Evolutionary conservation across 2,888 invertebrate genomes (phyloP).

Genomic region (Mylabris sibirica): DNA sequence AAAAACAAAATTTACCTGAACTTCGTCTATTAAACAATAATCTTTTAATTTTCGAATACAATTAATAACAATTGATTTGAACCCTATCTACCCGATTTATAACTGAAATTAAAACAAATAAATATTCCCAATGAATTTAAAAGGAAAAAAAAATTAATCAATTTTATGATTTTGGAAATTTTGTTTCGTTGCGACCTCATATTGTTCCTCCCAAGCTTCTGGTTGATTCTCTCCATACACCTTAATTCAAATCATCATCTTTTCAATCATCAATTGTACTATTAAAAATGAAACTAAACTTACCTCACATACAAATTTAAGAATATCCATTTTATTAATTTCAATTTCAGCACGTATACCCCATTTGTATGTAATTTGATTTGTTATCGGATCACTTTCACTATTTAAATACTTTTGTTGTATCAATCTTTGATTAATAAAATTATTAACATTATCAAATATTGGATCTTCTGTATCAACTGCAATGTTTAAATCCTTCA

Average conservation of each 20-base stretch:
- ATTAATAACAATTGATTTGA: no score
- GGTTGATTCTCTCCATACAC: conserved; percentile 44
- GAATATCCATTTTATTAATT: conserved; percentile 47
- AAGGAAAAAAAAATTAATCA: background rate
- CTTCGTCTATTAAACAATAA: no score
- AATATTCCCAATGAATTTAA: no score
- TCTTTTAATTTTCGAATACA: no score
- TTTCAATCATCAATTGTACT: background rate
- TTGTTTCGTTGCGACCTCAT: conserved; percentile 42
- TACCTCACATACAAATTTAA: conserved; percentile 51
- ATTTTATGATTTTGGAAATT: conserved; percentile 40
- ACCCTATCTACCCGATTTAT: no score
- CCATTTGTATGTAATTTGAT: conserved; percentile 44
- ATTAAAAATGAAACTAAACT: no score
- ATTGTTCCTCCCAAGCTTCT: conserved; percentile 46
- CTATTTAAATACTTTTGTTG: conserved; percentile 45
- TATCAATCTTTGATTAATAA: conserved; percentile 41
- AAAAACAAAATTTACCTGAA: no score
- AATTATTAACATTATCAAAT: conserved; percentile 49
- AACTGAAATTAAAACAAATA: no score
- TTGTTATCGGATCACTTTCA: conserved; percentile 43
- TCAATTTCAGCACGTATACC: conserved; percentile 49
- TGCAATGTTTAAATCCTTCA: conserved; percentile 45
- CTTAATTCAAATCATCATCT: conserved; percentile 26
- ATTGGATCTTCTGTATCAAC: conserved; percentile 42